Evolutionary conservation across 2,113 vertebrate genomes (phyloP), one percentile per base, ranked within the genome.

Genomic region (Nannospalax galili): DNA sequence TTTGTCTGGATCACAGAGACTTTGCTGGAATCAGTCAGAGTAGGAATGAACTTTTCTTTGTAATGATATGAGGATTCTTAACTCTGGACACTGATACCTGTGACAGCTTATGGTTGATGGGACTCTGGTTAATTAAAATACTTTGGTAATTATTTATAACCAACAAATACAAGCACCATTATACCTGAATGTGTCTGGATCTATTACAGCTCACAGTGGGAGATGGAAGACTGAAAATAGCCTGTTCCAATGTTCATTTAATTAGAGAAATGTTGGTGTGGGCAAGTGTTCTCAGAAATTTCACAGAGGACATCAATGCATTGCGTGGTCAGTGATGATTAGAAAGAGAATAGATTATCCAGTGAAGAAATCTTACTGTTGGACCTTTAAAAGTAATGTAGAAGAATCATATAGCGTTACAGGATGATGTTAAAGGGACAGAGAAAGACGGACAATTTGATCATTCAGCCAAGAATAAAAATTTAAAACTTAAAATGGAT

Each of bases 401-500:
- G 62, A 90, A 89, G 42, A 96, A 56, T 84, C 17, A 40, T 12
- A 26, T 35, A 30, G n/a, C 42, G 58, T 87, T 93, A 42, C 11
- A 84, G 84, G 42, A 62, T 69, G 78, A 62, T 35, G 17, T 60
- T 52, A 58, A 90, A 85, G 37, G 8, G 28, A 35, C 2, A 82
- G 45, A 69, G 16, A 78, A 87, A 90, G 60, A 65, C 52, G 11
- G 2, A n/a, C 20, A 82, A 79, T 88, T 78, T n/a, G 82, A 56
- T 73, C 75, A 64, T 85, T 87, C 45, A 86, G 60, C 9, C 20
- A 74, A 88, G 94, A 95, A 42, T 77, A 90, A 90, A 94, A 74
- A 87, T 62, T 37, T 65, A 92, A 97, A 92, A 17, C n/a, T 93
- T 72, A 88, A 86, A 86, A 82, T 48, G 17, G 40, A 77, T 60